Evolutionary conservation across 1,140 invertebrate genomes (phyloP), one percentile per base, ranked within the genome.

Genomic region (Dreissena polymorpha): DNA sequence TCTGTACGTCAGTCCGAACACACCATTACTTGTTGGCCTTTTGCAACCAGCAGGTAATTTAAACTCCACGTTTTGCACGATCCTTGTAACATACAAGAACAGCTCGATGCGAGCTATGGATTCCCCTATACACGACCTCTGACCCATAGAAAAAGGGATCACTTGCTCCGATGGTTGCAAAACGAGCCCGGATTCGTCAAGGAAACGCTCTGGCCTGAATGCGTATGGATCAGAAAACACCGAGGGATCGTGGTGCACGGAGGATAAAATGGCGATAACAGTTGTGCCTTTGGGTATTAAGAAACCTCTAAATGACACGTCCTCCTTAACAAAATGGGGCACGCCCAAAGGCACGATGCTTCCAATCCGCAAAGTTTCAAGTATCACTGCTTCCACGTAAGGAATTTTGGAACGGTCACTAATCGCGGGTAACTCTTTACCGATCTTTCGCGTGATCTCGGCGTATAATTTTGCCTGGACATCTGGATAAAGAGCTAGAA

Each of bases 121-220:
- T 53, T 81, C 78, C 6, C 78, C 78, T 60, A 83, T 39, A 75
- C 80, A 83, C 13, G 64, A 55, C 23, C 72, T 21, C 23, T 60
- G 80, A 53, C 77, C 78, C 23, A 68, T 21, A n/a, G 75, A 69
- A 71, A 86, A 83, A 5, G 80, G 71, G 39, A 82, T 75, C 13
- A 86, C 74, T 25, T 86, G n/a, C 64, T 83, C 53, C n/a, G 68
- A 57, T 10, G 64, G 25, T 13, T 70, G 69, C 16, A 71, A 21
- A 14, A 51, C 51, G 55, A 10, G 55, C 27, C n/a, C 50, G 50
- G 53, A 21, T 23, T 74, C 80, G 27, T 72, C 65, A 10, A 94
- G 81, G 84, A 93, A 94, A 71, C 96, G 91, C 87, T 96, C 95
- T 0, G 96, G 95, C 1, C 94, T 92, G 85, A 96, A 96, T 50